Base-by-base conservation (phyloP, 2,888 invertebrate genomes). In the Drosophila buzzatii region DNA sequence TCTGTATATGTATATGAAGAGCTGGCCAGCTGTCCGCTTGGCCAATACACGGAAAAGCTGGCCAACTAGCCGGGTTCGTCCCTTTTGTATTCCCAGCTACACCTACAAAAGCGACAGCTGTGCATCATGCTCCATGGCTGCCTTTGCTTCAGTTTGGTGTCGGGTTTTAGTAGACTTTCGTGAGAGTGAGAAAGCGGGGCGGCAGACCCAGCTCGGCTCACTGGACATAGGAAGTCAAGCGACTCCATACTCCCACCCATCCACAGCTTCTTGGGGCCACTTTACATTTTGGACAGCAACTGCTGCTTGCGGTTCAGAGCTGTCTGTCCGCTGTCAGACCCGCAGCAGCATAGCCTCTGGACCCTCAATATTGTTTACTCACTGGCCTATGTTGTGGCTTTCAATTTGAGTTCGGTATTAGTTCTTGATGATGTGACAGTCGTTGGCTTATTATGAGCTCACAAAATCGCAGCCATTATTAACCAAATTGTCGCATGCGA, bases 21-120 rank as follows among this genome's bases (percentile, higher is more conserved):
- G 61, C 63, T 45, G 44, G 8, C 7, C 39, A 39, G 37, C 37
- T 37, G 8, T 0, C 27, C 27, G 27, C 20, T 20, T 20, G 44
- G 61, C 56, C 66, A 55, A 60, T 59, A 59, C 47, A 59, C 27
- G 47, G 16, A 47, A 59, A 59, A 52, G 51, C 52, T 53, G 58
- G 59, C 68, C 53, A 58, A 56, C 49, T 67, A 41, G 35, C 52
- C 70, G 51, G 51, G 67, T 49, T 61, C 58, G 72, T 70, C 70
- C 79, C 63, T 73, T 84, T 84, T 71, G 73, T 74, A 81, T 79
- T 86, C 81, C 66, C 73, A 79, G 79, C 72, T 73, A 81, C 82
- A 83, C 84, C 82, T 85, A 73, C 76, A 76, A 68, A 70, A 72
- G 67, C 60, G 72, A 56, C 73, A 73, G 83, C 66, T 73, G 80